These are phyloP conservation scores for Microctenopoma lineatum DNA, from an alignment of 2,797 vertebrate genomes.

Conservation along the genomic window DNA sequence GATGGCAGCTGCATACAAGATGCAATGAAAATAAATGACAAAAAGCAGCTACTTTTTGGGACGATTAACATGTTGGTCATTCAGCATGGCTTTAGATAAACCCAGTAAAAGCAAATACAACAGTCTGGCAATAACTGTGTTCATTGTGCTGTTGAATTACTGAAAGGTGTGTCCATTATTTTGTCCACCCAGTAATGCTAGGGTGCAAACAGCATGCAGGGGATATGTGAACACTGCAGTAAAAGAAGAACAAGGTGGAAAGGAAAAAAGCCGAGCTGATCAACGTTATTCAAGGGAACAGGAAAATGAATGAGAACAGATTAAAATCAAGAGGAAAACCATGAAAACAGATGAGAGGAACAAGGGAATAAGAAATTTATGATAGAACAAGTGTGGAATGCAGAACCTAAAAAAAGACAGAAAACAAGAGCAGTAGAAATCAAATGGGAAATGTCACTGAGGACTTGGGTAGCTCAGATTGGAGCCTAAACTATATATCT, in stretches of 20 bases:
- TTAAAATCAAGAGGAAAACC: constrained; percentile 9
- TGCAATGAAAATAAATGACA: neutral
- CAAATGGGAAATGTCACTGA: neutral
- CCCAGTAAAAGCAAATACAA: neutral
- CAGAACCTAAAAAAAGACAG: neutral
- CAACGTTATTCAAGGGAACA: neutral
- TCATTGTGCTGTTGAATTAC: neutral
- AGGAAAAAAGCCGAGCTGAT: neutral
- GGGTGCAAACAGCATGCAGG: neutral
- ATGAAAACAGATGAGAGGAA: constrained; percentile 7
- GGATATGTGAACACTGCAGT: neutral
- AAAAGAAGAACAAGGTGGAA: neutral
- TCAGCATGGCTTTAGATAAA: neutral
- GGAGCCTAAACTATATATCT: neutral
- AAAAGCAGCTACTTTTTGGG: too few species aligned
- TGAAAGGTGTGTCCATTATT: neutral
- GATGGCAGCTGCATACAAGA: neutral
- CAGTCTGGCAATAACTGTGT: neutral
- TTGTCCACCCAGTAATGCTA: neutral
- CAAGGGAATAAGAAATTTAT: neutral
- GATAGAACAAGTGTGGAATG: constrained; percentile 1
- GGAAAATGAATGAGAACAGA: constrained; percentile 15
- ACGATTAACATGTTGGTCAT: too few species aligned
- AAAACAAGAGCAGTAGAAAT: neutral
- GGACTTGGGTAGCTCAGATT: neutral